Conservation (phyloP, 2,113 vertebrate genomes). For the Melanotaenia duboulayi region DNA sequence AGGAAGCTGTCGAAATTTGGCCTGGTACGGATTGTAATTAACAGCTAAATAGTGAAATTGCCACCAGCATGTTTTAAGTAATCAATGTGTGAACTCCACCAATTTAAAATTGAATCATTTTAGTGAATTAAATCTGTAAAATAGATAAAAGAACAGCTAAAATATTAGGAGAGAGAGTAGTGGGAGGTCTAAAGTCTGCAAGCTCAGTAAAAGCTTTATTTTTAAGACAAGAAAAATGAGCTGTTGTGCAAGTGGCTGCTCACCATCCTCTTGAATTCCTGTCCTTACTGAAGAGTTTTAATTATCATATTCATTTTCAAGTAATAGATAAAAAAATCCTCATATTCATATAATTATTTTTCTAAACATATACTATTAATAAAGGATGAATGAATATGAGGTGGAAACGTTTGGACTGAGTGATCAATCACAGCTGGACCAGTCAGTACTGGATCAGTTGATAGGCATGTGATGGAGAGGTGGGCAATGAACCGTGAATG, state of each 20-base stretch:
- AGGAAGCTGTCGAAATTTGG: constrained; percentile 3
- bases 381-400: neutral
- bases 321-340: no score
- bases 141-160: neutral
- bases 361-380: no score
- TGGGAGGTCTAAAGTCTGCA: no score
- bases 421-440: constrained; percentile 9
- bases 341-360: no score
- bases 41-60: neutral
- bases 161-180: no score
- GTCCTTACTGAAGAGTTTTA: no score
- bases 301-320: no score
- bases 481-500: constrained; percentile 6
- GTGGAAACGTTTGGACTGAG: neutral
- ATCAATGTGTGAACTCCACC: constrained; percentile 3
- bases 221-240: no score
- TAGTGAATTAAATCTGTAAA: neutral
- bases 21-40: neutral
- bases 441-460: neutral
- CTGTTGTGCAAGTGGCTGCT: no score
- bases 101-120: neutral
- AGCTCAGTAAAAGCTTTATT: no score
- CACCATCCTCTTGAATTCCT: no score
- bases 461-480: neutral
- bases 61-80: neutral